Conservation (phyloP, 2,113 vertebrate species). For the Chaenocephalus aceratus region DNA sequence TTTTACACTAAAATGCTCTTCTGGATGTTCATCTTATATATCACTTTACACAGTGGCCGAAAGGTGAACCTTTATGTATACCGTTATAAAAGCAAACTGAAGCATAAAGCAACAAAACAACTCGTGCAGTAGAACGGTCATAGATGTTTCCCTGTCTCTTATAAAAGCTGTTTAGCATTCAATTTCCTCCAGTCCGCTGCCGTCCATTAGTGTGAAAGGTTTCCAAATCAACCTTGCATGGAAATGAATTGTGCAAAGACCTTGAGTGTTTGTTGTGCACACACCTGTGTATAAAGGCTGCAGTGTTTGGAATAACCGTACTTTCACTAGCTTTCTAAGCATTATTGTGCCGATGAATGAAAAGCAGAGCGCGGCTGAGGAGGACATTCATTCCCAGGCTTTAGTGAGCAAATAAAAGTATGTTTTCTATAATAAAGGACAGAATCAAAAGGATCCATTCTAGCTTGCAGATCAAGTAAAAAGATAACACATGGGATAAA, state of each 20-base stretch:
- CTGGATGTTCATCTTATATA: not conserved
- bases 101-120: not conserved
- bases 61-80: too few species aligned
- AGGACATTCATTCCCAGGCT: not conserved
- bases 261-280: not conserved
- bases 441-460: constrained; percentile 13
- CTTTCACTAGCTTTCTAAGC: not conserved
- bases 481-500: not conserved
- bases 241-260: constrained; percentile 1
- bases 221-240: not conserved
- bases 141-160: not conserved
- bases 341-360: not conserved
- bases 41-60: too few species aligned
- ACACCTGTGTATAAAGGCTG: constrained; percentile 1
- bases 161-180: not conserved
- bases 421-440: not conserved
- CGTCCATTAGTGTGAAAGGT: not conserved
- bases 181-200: constrained; percentile 1
- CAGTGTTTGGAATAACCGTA: constrained; percentile 1
- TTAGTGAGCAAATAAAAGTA: not conserved
- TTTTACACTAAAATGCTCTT: not conserved
- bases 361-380: not conserved
- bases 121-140: not conserved
- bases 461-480: not conserved
- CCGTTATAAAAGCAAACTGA: not conserved